phyloP scores from a whole-genome alignment of 37 sponge, comb jelly and placozoan species.

The Eunapius fragilis region DNA sequence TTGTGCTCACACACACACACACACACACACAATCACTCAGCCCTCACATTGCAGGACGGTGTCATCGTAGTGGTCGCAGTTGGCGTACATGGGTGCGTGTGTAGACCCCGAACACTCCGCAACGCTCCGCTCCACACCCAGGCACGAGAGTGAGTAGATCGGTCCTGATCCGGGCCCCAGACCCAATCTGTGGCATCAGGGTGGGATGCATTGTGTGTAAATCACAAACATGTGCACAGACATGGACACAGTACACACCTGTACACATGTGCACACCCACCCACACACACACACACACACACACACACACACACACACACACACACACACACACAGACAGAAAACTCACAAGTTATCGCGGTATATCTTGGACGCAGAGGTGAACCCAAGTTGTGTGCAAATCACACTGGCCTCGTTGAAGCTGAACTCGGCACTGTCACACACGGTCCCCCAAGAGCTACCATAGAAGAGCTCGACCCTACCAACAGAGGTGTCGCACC shows the following conservation, averaged over 20 bases:
- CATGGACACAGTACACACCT: conserved; percentile 6
- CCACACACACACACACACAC: not conserved
- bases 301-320: conserved; percentile 20
- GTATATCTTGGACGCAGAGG: conserved; percentile 1
- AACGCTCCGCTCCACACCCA: not conserved
- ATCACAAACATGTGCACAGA: not conserved
- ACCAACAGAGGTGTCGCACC: not conserved
- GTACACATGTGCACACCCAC: not conserved
- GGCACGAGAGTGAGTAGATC: not conserved
- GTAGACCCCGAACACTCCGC: not conserved
- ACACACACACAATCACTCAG: not conserved
- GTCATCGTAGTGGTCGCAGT: not conserved
- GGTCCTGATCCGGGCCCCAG: not conserved
- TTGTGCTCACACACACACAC: not conserved
- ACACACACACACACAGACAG: conserved; percentile 10
- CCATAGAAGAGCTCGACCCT: not conserved
- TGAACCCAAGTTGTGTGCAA: conserved; percentile 28
- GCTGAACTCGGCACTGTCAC: not conserved
- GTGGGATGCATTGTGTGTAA: not conserved
- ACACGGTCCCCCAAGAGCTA: conserved; percentile 17
- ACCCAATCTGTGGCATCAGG: not conserved
- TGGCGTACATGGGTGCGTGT: not conserved
- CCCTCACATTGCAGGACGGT: not conserved
- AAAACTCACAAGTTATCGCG: not conserved
- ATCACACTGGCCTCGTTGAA: conserved; percentile 21